Percentiles rank a stretch among this genome's conserved stretches.
These are phyloP conservation scores for Plusia festucae DNA, from an alignment of 2,888 invertebrate species.

Conservation along the genomic window DNA sequence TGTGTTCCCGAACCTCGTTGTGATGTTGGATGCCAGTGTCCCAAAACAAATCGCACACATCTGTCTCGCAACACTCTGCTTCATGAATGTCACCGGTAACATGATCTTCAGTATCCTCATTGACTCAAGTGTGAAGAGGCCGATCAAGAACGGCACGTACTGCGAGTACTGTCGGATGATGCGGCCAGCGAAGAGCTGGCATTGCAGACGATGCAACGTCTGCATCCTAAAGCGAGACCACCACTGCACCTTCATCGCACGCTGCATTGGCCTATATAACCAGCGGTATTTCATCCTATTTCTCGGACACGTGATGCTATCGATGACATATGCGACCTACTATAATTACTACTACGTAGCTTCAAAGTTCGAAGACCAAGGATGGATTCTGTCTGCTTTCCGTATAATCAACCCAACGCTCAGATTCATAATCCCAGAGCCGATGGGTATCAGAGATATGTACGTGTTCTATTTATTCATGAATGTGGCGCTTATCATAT, in stretches of 20 bases:
- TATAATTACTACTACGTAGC: constrained; percentile 92
- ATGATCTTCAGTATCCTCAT: constrained; percentile 70
- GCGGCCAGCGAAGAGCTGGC: constrained; percentile 94
- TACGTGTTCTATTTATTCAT: constrained; percentile 67
- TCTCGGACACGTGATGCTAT: constrained; percentile 91
- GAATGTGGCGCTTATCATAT: constrained; percentile 66
- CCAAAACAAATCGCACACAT: constrained; percentile 65
- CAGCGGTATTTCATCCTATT: constrained; percentile 94
- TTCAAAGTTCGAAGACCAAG: constrained; percentile 64
- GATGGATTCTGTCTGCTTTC: constrained; percentile 58
- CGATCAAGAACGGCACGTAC: constrained; percentile 77
- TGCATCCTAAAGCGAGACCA: constrained; percentile 96
- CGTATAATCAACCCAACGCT: constrained; percentile 70
- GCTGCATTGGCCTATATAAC: constrained; percentile 95
- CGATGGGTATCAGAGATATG: constrained; percentile 64
- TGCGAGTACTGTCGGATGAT: constrained; percentile 93
- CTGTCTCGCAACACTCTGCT: constrained; percentile 65
- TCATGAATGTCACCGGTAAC: constrained; percentile 76
- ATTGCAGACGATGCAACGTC: constrained; percentile 93
- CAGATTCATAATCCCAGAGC: constrained; percentile 59
- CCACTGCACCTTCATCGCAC: constrained; percentile 95
- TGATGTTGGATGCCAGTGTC: constrained; percentile 60
- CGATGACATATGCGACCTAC: constrained; percentile 90
- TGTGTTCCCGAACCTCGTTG: constrained; percentile 67
- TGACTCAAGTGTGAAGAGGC: constrained; percentile 64